Evolutionary conservation across 1,140 invertebrate genomes (phyloP), one percentile per base, ranked within the genome.

Genomic region (Drosophila mayri): DNA sequence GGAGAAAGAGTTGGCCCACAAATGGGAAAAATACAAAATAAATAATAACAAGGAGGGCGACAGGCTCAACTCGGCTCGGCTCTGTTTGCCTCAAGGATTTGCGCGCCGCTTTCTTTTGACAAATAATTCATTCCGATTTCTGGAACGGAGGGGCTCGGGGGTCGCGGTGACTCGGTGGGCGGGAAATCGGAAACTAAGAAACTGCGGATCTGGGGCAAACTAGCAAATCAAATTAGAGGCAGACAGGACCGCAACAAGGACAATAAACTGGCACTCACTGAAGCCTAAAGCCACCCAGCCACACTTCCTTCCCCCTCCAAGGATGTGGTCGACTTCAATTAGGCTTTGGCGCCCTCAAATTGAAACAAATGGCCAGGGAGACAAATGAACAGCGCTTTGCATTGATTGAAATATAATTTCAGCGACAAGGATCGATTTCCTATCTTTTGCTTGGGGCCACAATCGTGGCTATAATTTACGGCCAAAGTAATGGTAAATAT

Each of bases 91-190:
- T 37, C 43, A 37, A 72, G 68, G 52, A 59, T 72, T 72, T 72
- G 20, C 40, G 70, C 68, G 28, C 62, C 46, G 22, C 38, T 44
- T 52, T 58, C 38, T 71, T 71, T 47, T 47, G 66, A 72, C 68
- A 59, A 71, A 71, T 72, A 72, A 72, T 72, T 72, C 66, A 72
- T 72, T 72, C 47, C 68, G 37, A 59, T 59, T 71, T 60, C 43
- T 10, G 41, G 37, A 44, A 10, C 20, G 20, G 14, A 22, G 59
- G 43, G 18, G 8, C 40, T 18, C 11, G 11, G 37, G 18, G 28
- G 28, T 12, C 14, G 4, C 11, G 12, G 22, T 35, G 14, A 32
- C 18, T 37, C 18, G 3, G 52, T 55, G 46, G 40, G 40, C 35
- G 40, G 58, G 11, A 47, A 46, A 60, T 60, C 55, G 58, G 40